Conservation (phyloP, 2,888 invertebrate species). For the Drosophila demipolita region DNA sequence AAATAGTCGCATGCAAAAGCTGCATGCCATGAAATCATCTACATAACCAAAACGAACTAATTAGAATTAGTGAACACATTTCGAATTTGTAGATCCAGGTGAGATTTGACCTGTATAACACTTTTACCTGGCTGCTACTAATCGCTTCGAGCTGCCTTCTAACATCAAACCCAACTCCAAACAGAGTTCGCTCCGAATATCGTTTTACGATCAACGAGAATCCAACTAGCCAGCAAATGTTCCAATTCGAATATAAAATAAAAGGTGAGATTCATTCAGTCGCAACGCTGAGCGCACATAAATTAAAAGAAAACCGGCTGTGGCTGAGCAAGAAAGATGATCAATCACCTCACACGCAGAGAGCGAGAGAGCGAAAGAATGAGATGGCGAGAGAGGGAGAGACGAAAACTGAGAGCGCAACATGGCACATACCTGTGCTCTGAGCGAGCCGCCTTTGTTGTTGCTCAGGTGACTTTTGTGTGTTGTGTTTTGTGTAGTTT, state of each 20-base stretch:
- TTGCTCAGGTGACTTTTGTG: conserved; percentile 22
- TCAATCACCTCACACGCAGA: conserved; percentile 61
- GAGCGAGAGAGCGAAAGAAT: conserved; percentile 20
- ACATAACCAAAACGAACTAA: conserved; percentile 1
- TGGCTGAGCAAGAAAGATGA: conserved; percentile 74
- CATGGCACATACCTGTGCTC: conserved; percentile 50
- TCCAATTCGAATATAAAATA: conserved; percentile 68
- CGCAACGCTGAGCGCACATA: conserved; percentile 65
- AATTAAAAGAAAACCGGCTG: conserved; percentile 73
- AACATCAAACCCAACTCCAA: conserved; percentile 53
- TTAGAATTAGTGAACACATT: conserved; percentile 11
- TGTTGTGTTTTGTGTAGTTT: conserved; percentile 20
- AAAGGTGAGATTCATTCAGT: conserved; percentile 76
- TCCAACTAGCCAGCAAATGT: conserved; percentile 47
- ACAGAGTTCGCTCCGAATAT: conserved; percentile 54
- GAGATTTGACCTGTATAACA: conserved; percentile 48
- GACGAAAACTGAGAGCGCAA: conserved; percentile 25
- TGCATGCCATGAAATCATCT: conserved; percentile 28
- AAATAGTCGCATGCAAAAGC: conserved; percentile 13
- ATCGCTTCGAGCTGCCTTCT: conserved; percentile 26
- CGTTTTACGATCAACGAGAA: conserved; percentile 64
- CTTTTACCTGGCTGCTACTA: conserved; percentile 25
- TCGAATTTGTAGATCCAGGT: conserved; percentile 27
- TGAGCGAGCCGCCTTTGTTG: conserved; percentile 29
- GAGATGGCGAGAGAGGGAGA: conserved; percentile 11